Base-by-base conservation (phyloP, 2,113 vertebrate species). In the Otolemur garnettii region DNA sequence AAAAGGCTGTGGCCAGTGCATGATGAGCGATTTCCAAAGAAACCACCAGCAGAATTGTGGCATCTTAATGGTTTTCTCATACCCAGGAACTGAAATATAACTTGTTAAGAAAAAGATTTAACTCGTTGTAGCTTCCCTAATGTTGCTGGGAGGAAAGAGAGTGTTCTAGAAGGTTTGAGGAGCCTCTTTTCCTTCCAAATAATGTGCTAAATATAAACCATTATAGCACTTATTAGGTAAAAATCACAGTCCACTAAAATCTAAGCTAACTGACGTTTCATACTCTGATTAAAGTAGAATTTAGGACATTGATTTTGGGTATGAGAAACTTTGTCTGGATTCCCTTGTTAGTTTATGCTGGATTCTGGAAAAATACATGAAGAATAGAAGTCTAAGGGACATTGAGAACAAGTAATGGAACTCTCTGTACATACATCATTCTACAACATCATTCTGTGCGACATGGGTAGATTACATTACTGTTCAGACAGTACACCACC, bases 261-360 rank as follows among this genome's bases (percentile, higher is more conserved):
- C 26, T 79, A 26, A 83, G 33, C 3, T 62, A 57, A 57, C 26
- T 90, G 26, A 62, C 50, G 62, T 33, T 74, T 87, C 83, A 19
- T 38, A 69, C 24, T 83, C 28, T 90, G 50, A 75, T 84, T 83
- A 94, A 95, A 85, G 11, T 83, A 1, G 12, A 88, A 72, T 72
- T 42, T 79, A 53, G 45, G 12, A 72, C 18, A 59, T 15, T 86
- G 55, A 80, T 86, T 92, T 17, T 74, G 30, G 35, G 62, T 55
- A 71, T n/a, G 33, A 71, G 53, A 93, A 84, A 90, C 0, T 33
- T 66, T 59, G 2, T 19, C 7, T 82, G 18, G 5, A 26, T 91
- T 35, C 84, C 3, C 50, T 94, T 94, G 95, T 69, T 74, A 74
- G 14, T 77, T 60, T 38, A 4, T 0, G 1, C 38, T n/a, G 11